Evolutionary conservation across 2,888 invertebrate genomes (phyloP), one percentile per base, ranked within the genome.

Genomic region (Platycheirus albimanus): DNA sequence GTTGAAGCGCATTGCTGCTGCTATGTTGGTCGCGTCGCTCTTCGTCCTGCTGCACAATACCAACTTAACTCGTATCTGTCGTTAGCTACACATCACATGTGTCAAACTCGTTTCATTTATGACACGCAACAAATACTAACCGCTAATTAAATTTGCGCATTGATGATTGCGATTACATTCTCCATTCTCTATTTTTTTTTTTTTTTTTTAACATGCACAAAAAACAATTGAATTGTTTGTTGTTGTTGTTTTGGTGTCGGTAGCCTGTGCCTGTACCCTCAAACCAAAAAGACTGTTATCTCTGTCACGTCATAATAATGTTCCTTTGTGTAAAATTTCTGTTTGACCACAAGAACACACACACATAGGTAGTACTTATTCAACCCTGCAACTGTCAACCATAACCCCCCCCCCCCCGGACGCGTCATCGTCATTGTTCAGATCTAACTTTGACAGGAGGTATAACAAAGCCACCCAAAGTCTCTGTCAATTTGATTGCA

Each of bases 71-170:
- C 20, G 38, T 56, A 33, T 79, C 75, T 69, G 43, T 69, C 63
- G 41, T 47, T 75, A 75, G 63, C 51, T 54, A 38, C 54, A 64
- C 33, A 80, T 80, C 54, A 64, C 33, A 80, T 80, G 75, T 74
- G 69, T 79, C 79, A 75, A 69, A 63, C 36, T 54, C 13, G 49
- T 17, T 33, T 24, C 38, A 61, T 30, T 45, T 36, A 52, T 75
- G 56, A 64, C 75, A 80, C 79, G 79, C 79, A 61, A 30, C 45
- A 61, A 43, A 75, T 63, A 33, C 56, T 75, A 75, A 76, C 47
- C 17, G 67, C 66, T 72, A 81, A 81, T 81, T 81, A 72, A 71
- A 77, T 81, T 77, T 17, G 63, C 54, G 66, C 76, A 61, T 77
- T 81, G 52, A 77, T 81, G 67, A 66, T 72, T 74, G 30, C 67